Evolutionary conservation across 1,140 invertebrate genomes (phyloP), one percentile per base, ranked within the genome.

Genomic region (Drosophila melanica): DNA sequence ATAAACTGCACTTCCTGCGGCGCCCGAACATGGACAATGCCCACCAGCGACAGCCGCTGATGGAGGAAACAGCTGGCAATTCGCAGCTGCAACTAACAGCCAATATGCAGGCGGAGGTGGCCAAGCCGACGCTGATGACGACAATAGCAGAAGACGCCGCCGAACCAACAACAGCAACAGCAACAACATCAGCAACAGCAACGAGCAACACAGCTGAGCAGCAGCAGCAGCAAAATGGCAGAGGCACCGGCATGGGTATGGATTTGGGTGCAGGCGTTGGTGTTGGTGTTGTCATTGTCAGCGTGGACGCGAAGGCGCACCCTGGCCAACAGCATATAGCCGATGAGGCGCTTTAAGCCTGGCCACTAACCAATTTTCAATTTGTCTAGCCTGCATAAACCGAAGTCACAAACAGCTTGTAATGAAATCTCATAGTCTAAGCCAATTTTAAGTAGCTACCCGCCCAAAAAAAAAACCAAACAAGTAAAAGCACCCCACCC

Each of bases 281-380:
- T 14, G 58, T 50, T 33, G 77, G 77, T 64, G 64, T 78, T 42
- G 74, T 90, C 54, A 80, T 90, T 39, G 87, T 91, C 44, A 78
- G 87, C 23, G 80, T 90, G 72, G 58, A 84, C 45, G 63, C 54
- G 48, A 55, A 67, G 58, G 51, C 66, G 41, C 44, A 35, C 7
- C 7, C 27, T 71, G 73, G 67, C 44, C 76, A 81, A 11, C 62
- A 75, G 37, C 47, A 79, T 37, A 79, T 91, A 44, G 84, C 90
- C 51, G 90, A 91, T 41, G 90, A 91, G 75, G 85, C 90, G 59
- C 77, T 91, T 58, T 91, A 91, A 87, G 47, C n/a, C 9, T 4
- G 27, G 12, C n/a, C 23, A 41, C 4, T 20, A 27, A 58, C 9
- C 14, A 47, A n/a, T n/a, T 18, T 23, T 12, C 0, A 3, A 47